phyloP scores from a whole-genome alignment of 1,140 invertebrate species.

The Antheraea pernyi region DNA sequence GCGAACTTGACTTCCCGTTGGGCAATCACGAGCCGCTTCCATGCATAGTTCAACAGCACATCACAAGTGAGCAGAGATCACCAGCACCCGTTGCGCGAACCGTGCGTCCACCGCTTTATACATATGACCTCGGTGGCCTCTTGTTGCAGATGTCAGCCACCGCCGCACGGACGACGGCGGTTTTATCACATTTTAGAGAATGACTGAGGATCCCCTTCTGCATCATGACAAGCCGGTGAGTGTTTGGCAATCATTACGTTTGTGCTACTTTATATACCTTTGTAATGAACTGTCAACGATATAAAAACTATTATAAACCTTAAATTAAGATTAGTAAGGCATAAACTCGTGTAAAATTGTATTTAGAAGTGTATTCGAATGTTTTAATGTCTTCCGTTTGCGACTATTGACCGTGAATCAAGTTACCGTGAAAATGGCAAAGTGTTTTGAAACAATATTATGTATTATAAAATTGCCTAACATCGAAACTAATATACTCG shows the following conservation, averaged over 20 bases:
- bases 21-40: constrained; percentile 51
- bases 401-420: constrained; percentile 30
- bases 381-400: constrained; percentile 5
- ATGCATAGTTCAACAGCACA: constrained; percentile 62
- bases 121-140: constrained; percentile 66
- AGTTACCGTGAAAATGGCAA: constrained; percentile 18
- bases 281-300: background rate
- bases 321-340: background rate
- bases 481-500: background rate
- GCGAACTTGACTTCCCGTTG: constrained; percentile 54
- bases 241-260: constrained; percentile 21
- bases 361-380: constrained; percentile 17
- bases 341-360: background rate
- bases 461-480: background rate
- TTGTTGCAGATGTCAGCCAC: constrained; percentile 72
- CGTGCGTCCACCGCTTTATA: constrained; percentile 24
- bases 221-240: constrained; percentile 72
- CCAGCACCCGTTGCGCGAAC: constrained; percentile 13
- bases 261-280: background rate
- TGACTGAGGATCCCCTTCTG: constrained; percentile 67
- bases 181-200: constrained; percentile 77
- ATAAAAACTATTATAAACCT: background rate
- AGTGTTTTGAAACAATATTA: background rate
- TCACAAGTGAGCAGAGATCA: constrained; percentile 60
- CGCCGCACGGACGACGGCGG: constrained; percentile 69